phyloP scores from a whole-genome alignment of 2,113 vertebrate species.

The Copsychus sechellarum region DNA sequence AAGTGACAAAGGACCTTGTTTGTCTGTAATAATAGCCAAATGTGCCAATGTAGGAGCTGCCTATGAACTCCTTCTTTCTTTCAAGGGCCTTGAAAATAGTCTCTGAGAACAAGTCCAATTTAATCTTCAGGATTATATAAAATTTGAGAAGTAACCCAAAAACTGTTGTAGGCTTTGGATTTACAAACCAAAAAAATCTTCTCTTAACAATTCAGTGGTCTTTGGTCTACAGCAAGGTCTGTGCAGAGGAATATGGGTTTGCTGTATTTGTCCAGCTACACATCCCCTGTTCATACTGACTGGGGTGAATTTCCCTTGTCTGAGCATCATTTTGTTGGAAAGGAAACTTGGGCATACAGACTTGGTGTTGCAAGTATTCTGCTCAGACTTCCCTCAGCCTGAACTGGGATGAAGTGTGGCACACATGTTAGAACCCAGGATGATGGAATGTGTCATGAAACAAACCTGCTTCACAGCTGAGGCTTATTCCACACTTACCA shows the following conservation, averaged over 20 bases:
- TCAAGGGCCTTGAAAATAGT: not conserved
- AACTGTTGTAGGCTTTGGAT: not conserved
- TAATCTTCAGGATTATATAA: not conserved
- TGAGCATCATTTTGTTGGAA: not conserved
- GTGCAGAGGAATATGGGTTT: not conserved
- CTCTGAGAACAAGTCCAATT: not conserved
- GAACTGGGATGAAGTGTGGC: not conserved
- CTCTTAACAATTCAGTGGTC: not conserved
- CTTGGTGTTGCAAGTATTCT: not conserved
- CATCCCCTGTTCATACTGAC: rapidly evolving
- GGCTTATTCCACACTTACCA: not conserved
- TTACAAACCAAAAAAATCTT: not conserved
- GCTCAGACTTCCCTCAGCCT: not conserved
- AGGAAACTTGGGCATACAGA: not conserved
- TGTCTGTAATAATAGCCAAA: not conserved
- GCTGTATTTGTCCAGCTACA: not conserved
- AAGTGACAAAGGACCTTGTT: not conserved
- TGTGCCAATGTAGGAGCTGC: not conserved
- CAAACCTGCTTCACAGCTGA: not conserved
- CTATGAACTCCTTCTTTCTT: not conserved
- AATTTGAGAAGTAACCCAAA: not conserved
- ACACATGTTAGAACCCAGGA: no score
- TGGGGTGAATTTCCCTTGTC: not conserved
- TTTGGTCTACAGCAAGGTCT: not conserved
- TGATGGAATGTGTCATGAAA: not conserved